Conservation (phyloP, 1,140 invertebrate species). For the Pseudomyrmex cubaensis region DNA sequence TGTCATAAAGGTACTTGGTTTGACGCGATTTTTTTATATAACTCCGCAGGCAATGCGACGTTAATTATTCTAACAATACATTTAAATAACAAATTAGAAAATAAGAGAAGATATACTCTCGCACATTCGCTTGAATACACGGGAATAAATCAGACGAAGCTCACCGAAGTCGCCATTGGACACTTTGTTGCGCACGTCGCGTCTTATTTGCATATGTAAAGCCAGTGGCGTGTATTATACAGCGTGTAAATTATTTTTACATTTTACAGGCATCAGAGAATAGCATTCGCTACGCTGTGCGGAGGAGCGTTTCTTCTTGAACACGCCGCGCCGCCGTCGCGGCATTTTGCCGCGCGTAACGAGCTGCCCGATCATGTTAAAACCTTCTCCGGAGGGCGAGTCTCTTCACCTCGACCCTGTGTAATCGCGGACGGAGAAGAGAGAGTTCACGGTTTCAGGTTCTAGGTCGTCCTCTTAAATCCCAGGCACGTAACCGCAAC, state of each 20-base stretch:
- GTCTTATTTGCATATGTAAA: slow-evolving; percentile 36
- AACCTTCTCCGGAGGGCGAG: neutral
- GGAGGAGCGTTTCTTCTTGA: slow-evolving; percentile 11
- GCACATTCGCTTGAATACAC: neutral
- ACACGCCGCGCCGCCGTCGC: neutral
- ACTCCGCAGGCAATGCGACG: neutral
- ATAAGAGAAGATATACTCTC: neutral
- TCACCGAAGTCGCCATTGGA: neutral
- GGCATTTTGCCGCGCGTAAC: slow-evolving; percentile 5
- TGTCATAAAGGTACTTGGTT: neutral
- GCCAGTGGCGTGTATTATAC: slow-evolving; percentile 12
- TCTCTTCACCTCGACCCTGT: slow-evolving; percentile 63
- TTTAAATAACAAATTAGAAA: neutral
- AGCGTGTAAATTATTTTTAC: slow-evolving; percentile 52
- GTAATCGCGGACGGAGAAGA: slow-evolving; percentile 61
- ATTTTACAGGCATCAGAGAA: neutral
- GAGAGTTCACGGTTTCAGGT: slow-evolving; percentile 72
- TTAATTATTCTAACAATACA: neutral
- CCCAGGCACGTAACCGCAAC: slow-evolving; percentile 63
- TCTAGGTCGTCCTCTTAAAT: slow-evolving; percentile 66
- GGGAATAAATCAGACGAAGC: slow-evolving; percentile 24
- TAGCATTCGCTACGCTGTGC: slow-evolving; percentile 3
- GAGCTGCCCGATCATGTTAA: slow-evolving; percentile 41
- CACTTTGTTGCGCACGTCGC: slow-evolving; percentile 3
- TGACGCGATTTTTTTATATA: neutral